These are phyloP conservation scores for Xestoiulus laeticollis DNA, from an alignment of 2,888 invertebrate genomes.

Conservation along the genomic window DNA sequence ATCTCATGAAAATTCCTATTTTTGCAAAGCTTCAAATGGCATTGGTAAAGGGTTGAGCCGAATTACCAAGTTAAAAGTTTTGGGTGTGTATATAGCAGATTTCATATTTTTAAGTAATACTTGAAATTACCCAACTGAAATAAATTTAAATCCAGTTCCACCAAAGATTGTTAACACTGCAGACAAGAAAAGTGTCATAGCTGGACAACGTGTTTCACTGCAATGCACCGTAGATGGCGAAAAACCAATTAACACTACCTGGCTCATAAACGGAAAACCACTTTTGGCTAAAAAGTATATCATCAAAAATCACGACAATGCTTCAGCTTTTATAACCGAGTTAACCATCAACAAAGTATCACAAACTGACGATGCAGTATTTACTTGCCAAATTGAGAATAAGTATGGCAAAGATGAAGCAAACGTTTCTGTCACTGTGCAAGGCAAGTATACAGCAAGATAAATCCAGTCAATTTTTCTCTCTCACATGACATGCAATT, in stretches of 20 bases:
- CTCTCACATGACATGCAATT: background rate
- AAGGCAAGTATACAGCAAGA: background rate
- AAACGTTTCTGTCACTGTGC: conserved; percentile 45
- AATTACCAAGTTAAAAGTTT: conserved; percentile 62
- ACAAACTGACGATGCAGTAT: conserved; percentile 45
- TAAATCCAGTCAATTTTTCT: background rate
- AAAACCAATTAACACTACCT: background rate
- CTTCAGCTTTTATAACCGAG: conserved; percentile 3
- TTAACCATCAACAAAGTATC: conserved; percentile 8
- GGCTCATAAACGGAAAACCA: conserved; percentile 43
- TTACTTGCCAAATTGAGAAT: conserved; percentile 36
- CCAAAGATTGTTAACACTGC: conserved; percentile 25
- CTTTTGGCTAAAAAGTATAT: conserved; percentile 20
- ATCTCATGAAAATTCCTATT: conserved; percentile 62
- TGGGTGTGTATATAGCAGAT: conserved; percentile 57
- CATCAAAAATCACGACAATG: background rate
- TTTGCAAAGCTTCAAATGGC: conserved; percentile 63
- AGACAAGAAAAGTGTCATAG: conserved; percentile 4
- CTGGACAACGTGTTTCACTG: background rate
- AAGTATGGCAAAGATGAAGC: conserved; percentile 46
- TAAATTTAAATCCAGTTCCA: background rate
- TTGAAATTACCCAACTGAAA: background rate
- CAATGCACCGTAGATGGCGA: conserved; percentile 42
- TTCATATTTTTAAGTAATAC: background rate
- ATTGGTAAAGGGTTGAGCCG: conserved; percentile 64